Conservation (phyloP, 2,888 invertebrate species). For the Incurvaria masculella region DNA sequence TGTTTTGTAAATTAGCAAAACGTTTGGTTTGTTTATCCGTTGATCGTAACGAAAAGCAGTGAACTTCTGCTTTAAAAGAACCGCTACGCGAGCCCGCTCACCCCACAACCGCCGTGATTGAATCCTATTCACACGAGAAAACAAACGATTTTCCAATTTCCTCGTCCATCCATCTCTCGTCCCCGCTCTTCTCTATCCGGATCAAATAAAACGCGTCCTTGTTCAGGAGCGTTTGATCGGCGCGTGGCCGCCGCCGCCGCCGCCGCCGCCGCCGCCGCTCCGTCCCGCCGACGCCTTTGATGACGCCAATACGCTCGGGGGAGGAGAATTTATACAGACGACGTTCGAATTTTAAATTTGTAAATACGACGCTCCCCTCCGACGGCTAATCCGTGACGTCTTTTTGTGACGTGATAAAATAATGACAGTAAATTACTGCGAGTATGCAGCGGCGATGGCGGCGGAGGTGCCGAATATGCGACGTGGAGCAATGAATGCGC, state of each 20-base stretch:
- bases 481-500: no score
- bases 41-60: no score
- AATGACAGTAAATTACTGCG: constrained; percentile 32
- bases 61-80: no score
- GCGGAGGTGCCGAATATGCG: neutral
- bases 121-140: constrained; percentile 17
- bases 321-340: constrained; percentile 11
- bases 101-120: constrained; percentile 17
- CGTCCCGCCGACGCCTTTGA: constrained; percentile 10
- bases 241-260: constrained; percentile 6
- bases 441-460: neutral
- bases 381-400: constrained; percentile 25
- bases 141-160: constrained; percentile 34
- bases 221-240: no score
- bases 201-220: no score
- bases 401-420: constrained; percentile 39
- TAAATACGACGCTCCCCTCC: neutral
- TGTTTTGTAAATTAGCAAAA: no score
- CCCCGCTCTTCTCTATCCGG: no score
- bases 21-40: no score
- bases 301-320: constrained; percentile 36
- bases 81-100: no score
- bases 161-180: no score
- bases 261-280: no score
- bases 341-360: constrained; percentile 2